Conservation (phyloP, 2,888 invertebrate species). For the Priocnemis perturbator region DNA sequence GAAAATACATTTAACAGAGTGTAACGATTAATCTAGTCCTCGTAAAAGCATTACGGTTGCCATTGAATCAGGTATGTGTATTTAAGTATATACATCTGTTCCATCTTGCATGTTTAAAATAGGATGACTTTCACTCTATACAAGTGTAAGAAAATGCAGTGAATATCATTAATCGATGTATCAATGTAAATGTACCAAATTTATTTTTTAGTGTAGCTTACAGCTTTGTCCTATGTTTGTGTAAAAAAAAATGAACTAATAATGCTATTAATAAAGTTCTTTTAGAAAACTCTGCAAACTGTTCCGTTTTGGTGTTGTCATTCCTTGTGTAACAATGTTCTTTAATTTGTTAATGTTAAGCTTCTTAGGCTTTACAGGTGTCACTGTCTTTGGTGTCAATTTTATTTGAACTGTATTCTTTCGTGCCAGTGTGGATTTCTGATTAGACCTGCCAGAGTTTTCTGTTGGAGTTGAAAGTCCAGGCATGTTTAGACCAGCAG, state of each 20-base stretch:
- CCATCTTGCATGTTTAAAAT: too few species aligned
- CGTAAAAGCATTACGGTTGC: too few species aligned
- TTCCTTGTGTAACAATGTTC: conserved; percentile 54
- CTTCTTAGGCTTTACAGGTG: conserved; percentile 55
- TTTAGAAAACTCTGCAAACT: conserved; percentile 65
- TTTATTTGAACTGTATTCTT: conserved; percentile 1
- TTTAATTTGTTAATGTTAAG: conserved; percentile 62
- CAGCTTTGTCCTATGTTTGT: not conserved
- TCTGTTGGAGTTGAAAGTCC: not conserved
- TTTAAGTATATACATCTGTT: too few species aligned
- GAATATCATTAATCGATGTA: too few species aligned
- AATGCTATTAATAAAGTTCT: conserved; percentile 51
- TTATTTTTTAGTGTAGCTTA: too few species aligned
- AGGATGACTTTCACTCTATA: too few species aligned
- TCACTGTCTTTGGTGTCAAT: conserved; percentile 17
- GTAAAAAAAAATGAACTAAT: conserved; percentile 12
- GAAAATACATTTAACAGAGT: too few species aligned
- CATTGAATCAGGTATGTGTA: too few species aligned
- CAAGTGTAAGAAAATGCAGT: too few species aligned
- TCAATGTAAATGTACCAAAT: too few species aligned
- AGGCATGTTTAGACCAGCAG: conserved; percentile 73
- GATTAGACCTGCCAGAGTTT: too few species aligned
- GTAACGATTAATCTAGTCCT: too few species aligned
- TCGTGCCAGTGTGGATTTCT: conserved; percentile 3
- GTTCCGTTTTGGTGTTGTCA: conserved; percentile 52